phyloP scores from a whole-genome alignment of 2,113 vertebrate species.

The Bubo scandiacus region DNA sequence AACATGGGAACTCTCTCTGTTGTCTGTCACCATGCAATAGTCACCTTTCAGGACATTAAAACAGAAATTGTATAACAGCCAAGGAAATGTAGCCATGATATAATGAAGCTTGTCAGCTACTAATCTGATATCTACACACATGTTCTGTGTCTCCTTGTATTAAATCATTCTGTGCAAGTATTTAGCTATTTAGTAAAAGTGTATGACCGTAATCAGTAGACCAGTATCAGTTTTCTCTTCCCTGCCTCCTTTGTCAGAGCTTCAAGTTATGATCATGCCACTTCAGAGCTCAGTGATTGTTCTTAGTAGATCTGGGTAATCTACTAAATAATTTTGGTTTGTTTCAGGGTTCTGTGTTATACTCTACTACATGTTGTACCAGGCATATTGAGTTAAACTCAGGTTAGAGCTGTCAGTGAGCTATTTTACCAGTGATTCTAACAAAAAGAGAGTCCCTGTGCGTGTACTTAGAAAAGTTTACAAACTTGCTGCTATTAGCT shows the following conservation, averaged over 20 bases:
- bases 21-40: neutral
- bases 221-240: neutral
- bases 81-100: neutral
- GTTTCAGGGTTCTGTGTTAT: neutral
- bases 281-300: neutral
- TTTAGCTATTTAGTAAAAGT: slow-evolving; percentile 20
- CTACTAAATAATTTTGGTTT: neutral
- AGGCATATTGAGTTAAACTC: neutral
- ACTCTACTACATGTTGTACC: too few species aligned
- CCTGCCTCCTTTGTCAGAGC: neutral
- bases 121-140: slow-evolving; percentile 13
- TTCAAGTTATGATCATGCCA: neutral
- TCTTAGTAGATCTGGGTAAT: neutral
- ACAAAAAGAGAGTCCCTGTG: neutral
- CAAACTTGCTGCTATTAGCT: neutral
- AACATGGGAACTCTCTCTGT: neutral
- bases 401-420: neutral
- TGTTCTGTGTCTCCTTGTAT: slow-evolving; percentile 26
- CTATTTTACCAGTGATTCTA: neutral
- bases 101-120: neutral
- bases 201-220: neutral
- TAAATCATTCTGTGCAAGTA: slow-evolving; percentile 21
- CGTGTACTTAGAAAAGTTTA: rapidly evolving
- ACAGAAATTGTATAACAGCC: neutral
- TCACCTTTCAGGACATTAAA: slow-evolving; percentile 4